Evolutionary conservation across 2,113 vertebrate species (phyloP).

Genomic region (Tragelaphus strepsiceros): DNA sequence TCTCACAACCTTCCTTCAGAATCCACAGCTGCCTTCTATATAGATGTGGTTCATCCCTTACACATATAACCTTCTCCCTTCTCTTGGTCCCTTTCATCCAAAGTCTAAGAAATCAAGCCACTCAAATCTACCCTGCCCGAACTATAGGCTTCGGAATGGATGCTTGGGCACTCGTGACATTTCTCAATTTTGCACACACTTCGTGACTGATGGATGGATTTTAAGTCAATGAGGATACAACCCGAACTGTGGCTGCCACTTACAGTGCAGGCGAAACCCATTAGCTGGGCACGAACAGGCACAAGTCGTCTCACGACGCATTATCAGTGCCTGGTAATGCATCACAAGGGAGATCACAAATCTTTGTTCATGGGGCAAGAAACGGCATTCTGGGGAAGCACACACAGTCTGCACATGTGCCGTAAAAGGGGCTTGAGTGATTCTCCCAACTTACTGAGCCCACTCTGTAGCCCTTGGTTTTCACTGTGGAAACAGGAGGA

Average conservation of each 20-base stretch:
- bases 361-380: neutral
- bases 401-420: neutral
- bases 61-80: neutral
- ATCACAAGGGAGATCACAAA: conserved; percentile 41
- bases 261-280: neutral
- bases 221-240: conserved; percentile 44
- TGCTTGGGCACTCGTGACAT: neutral
- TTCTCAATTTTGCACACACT: neutral
- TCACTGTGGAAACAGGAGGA: neutral
- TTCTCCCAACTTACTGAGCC: neutral
- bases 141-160: neutral
- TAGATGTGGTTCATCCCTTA: neutral
- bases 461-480: neutral
- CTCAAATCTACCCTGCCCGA: neutral
- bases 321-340: neutral
- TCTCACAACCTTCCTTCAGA: neutral
- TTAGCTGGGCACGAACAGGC: neutral
- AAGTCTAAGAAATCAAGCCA: neutral
- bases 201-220: neutral
- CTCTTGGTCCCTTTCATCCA: neutral
- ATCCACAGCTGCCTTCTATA: neutral
- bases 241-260: neutral
- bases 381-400: neutral
- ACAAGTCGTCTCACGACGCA: neutral
- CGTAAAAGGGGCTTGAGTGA: neutral